phyloP scores from a whole-genome alignment of 1,140 invertebrate species.

The Drosophila punjabiensis region DNA sequence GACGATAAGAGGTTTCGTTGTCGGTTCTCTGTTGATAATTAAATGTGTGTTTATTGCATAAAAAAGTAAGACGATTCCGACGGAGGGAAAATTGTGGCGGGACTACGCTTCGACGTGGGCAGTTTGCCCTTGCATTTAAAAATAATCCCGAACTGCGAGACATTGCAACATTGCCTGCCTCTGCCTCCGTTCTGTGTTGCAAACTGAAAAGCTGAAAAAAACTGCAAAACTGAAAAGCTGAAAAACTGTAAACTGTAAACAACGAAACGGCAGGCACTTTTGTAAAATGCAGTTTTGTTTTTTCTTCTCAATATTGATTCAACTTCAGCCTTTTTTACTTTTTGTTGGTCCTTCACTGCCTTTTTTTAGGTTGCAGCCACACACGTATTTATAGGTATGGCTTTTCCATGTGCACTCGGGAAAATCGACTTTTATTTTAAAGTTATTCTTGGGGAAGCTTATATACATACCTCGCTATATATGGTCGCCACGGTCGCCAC shows the following conservation, averaged over 20 bases:
- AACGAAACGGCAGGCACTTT: constrained; percentile 40
- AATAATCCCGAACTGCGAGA: constrained; percentile 67
- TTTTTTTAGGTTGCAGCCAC: constrained; percentile 23
- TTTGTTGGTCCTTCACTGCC: constrained; percentile 21
- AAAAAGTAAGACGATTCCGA: not conserved
- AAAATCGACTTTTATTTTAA: not conserved
- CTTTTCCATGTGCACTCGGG: constrained; percentile 46
- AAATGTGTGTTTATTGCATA: constrained; percentile 70
- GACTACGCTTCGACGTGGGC: constrained; percentile 51
- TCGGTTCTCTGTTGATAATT: constrained; percentile 55
- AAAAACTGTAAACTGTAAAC: constrained; percentile 43
- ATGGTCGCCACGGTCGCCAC: not conserved
- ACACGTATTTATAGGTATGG: constrained; percentile 43
- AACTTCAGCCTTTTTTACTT: constrained; percentile 40
- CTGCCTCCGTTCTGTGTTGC: constrained; percentile 24
- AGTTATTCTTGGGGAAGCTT: not conserved
- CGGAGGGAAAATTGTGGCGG: constrained; percentile 10
- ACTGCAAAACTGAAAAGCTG: constrained; percentile 12
- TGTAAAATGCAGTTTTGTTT: constrained; percentile 48
- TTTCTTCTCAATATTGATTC: constrained; percentile 66
- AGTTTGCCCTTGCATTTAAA: constrained; percentile 78
- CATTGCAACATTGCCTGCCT: constrained; percentile 53
- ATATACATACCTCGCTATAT: too few species aligned
- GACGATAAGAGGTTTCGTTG: constrained; percentile 32
- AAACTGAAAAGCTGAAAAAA: constrained; percentile 13